Evolutionary conservation across 2,797 vertebrate genomes (phyloP).

Genomic region (Typhlichthys eigenmanni): DNA sequence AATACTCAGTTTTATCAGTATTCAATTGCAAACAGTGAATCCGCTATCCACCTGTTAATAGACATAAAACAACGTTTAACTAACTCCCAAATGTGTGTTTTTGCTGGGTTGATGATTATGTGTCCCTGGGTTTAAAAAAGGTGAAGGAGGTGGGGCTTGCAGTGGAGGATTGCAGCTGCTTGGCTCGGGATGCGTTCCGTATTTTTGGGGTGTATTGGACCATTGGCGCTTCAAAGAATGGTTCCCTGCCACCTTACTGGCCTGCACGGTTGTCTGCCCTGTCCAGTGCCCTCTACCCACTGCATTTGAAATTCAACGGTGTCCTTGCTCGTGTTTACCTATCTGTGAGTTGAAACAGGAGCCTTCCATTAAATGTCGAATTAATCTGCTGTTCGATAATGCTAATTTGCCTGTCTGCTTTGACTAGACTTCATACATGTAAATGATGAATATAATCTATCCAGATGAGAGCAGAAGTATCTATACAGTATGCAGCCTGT

Average conservation of each 20-base stretch:
- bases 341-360: constrained; percentile 70
- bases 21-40: too few species aligned
- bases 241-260: constrained; percentile 73
- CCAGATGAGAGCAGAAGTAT: too few species aligned
- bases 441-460: too few species aligned
- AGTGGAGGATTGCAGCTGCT: constrained; percentile 80
- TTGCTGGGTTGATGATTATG: background rate
- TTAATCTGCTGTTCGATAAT: background rate
- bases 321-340: constrained; percentile 77
- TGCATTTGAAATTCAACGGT: constrained; percentile 76
- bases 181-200: constrained; percentile 74
- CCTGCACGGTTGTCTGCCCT: constrained; percentile 71
- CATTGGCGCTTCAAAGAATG: constrained; percentile 57
- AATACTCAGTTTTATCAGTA: too few species aligned
- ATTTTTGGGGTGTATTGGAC: constrained; percentile 79
- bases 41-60: too few species aligned
- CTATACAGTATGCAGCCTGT: too few species aligned
- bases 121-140: constrained; percentile 36
- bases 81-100: too few species aligned
- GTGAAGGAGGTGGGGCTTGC: constrained; percentile 81
- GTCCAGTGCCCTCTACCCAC: constrained; percentile 74
- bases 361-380: too few species aligned
- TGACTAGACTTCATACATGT: too few species aligned
- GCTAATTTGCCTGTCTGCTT: background rate
- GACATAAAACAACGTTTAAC: too few species aligned